These are phyloP conservation scores for Scrobipalpa costella DNA, from an alignment of 2,888 invertebrate genomes.

Conservation along the genomic window DNA sequence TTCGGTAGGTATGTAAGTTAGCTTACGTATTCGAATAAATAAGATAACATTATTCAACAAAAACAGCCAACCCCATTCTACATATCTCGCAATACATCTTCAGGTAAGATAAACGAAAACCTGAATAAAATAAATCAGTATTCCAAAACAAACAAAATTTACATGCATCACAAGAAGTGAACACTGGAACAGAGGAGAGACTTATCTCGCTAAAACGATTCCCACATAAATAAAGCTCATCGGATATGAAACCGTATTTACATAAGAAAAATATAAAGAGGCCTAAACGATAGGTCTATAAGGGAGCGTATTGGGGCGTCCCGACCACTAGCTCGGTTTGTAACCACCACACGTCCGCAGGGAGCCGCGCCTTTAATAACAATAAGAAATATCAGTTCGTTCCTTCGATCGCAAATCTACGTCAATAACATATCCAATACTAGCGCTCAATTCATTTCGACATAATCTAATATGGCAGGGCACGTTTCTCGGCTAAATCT, in stretches of 20 bases:
- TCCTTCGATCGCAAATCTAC: slow-evolving; percentile 81
- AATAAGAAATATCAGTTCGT: slow-evolving; percentile 82
- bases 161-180: slow-evolving; percentile 71
- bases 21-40: background rate
- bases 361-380: slow-evolving; percentile 75
- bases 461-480: slow-evolving; percentile 79
- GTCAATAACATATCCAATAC: slow-evolving; percentile 82
- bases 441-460: slow-evolving; percentile 80
- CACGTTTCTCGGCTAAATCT: slow-evolving; percentile 81
- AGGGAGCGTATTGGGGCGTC: slow-evolving; percentile 65
- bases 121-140: slow-evolving; percentile 63
- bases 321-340: slow-evolving; percentile 52
- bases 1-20: too few species aligned
- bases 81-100: slow-evolving; percentile 26
- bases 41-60: background rate
- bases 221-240: slow-evolving; percentile 82
- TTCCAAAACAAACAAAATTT: slow-evolving; percentile 66
- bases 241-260: slow-evolving; percentile 80
- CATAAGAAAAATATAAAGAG: slow-evolving; percentile 81
- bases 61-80: background rate
- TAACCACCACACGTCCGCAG: slow-evolving; percentile 69
- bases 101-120: slow-evolving; percentile 40
- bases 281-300: slow-evolving; percentile 78
- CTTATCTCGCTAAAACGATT: slow-evolving; percentile 80
- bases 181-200: slow-evolving; percentile 69